These are phyloP conservation scores for Triplophysa siluroides DNA, from an alignment of 2,113 vertebrate genomes.

Conservation along the genomic window DNA sequence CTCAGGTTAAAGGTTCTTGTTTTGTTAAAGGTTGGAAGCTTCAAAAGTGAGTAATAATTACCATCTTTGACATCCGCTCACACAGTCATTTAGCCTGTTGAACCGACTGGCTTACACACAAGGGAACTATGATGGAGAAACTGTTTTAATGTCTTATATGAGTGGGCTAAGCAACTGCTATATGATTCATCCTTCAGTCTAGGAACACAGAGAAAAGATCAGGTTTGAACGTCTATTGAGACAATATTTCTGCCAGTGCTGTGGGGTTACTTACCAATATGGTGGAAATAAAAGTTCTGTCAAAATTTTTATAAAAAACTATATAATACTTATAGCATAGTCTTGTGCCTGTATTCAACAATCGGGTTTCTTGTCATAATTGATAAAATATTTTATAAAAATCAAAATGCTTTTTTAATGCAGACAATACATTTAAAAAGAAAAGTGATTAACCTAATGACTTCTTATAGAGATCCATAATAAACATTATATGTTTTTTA, in stretches of 20 bases:
- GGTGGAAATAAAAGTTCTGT: too few species aligned
- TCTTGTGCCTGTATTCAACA: too few species aligned
- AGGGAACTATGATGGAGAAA: slow-evolving; percentile 3
- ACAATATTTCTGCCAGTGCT: background rate
- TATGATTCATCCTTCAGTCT: slow-evolving; percentile 32
- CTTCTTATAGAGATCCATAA: too few species aligned
- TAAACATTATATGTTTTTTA: too few species aligned
- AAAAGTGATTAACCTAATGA: too few species aligned
- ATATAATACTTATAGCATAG: too few species aligned
- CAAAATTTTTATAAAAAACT: too few species aligned
- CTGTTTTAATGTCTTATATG: slow-evolving; percentile 32
- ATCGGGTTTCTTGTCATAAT: too few species aligned
- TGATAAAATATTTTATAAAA: too few species aligned
- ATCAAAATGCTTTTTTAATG: too few species aligned
- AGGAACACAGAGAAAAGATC: background rate
- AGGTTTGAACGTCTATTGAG: background rate
- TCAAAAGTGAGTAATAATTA: slow-evolving; percentile 37
- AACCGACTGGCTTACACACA: slow-evolving; percentile 31
- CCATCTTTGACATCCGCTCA: slow-evolving; percentile 44
- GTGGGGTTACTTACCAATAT: background rate
- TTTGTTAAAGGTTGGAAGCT: slow-evolving; percentile 13
- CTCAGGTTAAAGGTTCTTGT: slow-evolving; percentile 34
- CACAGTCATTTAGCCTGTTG: slow-evolving; percentile 42
- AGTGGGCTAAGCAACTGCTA: slow-evolving; percentile 40
- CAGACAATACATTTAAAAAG: too few species aligned